Conservation (phyloP, 2,888 invertebrate genomes). For the Zaprionus obscuricornis region DNA sequence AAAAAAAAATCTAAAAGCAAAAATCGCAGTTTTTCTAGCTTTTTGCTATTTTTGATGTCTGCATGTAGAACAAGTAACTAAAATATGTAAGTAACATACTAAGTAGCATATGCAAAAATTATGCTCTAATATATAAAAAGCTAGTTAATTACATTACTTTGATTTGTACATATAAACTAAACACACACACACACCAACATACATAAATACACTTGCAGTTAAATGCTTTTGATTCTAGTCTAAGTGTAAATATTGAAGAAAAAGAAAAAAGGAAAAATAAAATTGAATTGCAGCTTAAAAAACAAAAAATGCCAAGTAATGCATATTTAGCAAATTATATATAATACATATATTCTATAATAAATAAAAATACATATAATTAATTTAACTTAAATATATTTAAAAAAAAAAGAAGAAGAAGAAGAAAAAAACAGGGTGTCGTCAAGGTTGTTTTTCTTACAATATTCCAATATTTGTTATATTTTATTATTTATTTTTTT, state of each 20-base stretch:
- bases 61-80: no score
- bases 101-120: constrained; percentile 73
- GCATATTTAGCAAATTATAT: constrained; percentile 39
- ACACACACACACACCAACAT: constrained; percentile 11
- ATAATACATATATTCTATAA: not conserved
- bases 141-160: constrained; percentile 40
- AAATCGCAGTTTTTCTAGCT: constrained; percentile 66
- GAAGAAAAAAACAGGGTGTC: constrained; percentile 38
- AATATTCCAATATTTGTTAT: constrained; percentile 16
- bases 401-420: constrained; percentile 1
- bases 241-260: constrained; percentile 55
- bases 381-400: constrained; percentile 14
- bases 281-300: constrained; percentile 27
- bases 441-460: constrained; percentile 31
- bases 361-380: not conserved
- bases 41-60: constrained; percentile 72
- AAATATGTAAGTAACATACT: no score
- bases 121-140: no score
- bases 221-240: constrained; percentile 41
- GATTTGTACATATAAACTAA: constrained; percentile 60
- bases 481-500: constrained; percentile 3
- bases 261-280: not conserved
- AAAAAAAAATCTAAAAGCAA: constrained; percentile 55
- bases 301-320: constrained; percentile 22
- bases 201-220: constrained; percentile 6